phyloP scores from a whole-genome alignment of 2,888 invertebrate genomes.

The Habroteleia sp. region DNA sequence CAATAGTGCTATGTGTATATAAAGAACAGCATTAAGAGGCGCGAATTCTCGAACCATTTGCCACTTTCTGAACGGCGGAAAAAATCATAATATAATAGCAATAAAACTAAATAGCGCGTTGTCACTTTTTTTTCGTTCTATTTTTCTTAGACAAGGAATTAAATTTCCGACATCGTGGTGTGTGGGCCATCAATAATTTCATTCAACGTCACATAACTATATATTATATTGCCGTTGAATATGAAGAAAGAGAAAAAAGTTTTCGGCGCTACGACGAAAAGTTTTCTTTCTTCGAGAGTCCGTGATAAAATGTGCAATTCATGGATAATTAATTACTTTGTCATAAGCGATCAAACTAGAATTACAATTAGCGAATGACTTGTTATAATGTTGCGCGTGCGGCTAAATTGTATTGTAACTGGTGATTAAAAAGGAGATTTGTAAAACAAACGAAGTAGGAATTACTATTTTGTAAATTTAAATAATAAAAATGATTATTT shows the following conservation, averaged over 20 bases:
- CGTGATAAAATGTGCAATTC: slow-evolving; percentile 58
- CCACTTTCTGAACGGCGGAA: slow-evolving; percentile 56
- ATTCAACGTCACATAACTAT: slow-evolving; percentile 58
- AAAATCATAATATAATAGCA: slow-evolving; percentile 22
- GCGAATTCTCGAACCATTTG: slow-evolving; percentile 73
- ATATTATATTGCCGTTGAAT: slow-evolving; percentile 50
- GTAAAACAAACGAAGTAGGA: too few relatives aligned
- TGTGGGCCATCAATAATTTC: slow-evolving; percentile 63
- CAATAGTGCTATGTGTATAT: too few relatives aligned
- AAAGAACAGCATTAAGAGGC: slow-evolving; percentile 6
- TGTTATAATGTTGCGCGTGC: slow-evolving; percentile 31
- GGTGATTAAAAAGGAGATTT: too few relatives aligned
- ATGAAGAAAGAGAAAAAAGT: slow-evolving; percentile 11
- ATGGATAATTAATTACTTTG: slow-evolving; percentile 60
- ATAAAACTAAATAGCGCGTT: slow-evolving; percentile 21
- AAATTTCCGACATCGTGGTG: slow-evolving; percentile 54
- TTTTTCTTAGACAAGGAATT: slow-evolving; percentile 52
- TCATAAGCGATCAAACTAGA: slow-evolving; percentile 43
- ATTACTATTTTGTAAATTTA: too few relatives aligned
- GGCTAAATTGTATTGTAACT: too few relatives aligned
- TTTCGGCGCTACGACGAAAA: slow-evolving; percentile 27
- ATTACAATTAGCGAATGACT: slow-evolving; percentile 55
- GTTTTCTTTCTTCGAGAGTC: slow-evolving; percentile 23
- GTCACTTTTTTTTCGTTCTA: slow-evolving; percentile 46
- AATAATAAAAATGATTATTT: too few relatives aligned